Percentiles rank a stretch among this genome's conserved stretches.
Conservation (phyloP, 92 coral and sea anemone genomes). For the Metridium senile region DNA sequence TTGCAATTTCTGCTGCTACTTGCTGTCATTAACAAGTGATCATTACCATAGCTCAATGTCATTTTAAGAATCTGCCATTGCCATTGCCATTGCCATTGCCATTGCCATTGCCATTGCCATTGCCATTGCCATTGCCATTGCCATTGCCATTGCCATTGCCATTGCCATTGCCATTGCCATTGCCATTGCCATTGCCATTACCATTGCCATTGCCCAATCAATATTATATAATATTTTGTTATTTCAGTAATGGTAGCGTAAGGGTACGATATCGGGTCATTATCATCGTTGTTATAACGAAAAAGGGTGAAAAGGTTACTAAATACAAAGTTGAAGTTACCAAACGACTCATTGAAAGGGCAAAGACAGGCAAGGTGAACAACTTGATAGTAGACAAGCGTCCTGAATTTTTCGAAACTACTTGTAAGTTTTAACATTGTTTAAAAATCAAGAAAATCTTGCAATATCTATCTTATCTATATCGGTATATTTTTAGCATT, state of each 20-base stretch:
- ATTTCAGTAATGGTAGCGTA: constrained; percentile 63
- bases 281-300: background rate
- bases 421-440: constrained; percentile 12
- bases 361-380: constrained; percentile 55
- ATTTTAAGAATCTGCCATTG: too few relatives aligned
- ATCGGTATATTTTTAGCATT: background rate
- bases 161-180: too few relatives aligned
- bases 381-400: constrained; percentile 44
- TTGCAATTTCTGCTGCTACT: background rate
- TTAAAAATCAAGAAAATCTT: background rate
- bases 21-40: too few relatives aligned
- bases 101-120: too few relatives aligned
- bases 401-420: constrained; percentile 29
- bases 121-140: too few relatives aligned
- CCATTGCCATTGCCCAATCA: too few relatives aligned
- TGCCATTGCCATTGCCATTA: too few relatives aligned
- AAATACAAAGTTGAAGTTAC: constrained; percentile 25
- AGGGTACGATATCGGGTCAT: constrained; percentile 54
- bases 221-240: background rate
- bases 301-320: constrained; percentile 17
- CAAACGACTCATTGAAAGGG: constrained; percentile 19
- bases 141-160: too few relatives aligned
- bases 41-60: too few relatives aligned
- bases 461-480: background rate
- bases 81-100: background rate